Percentiles rank a stretch among this genome's conserved stretches.
Evolutionary conservation across 1,140 invertebrate genomes (phyloP).

Genomic region (Atta colombica): DNA sequence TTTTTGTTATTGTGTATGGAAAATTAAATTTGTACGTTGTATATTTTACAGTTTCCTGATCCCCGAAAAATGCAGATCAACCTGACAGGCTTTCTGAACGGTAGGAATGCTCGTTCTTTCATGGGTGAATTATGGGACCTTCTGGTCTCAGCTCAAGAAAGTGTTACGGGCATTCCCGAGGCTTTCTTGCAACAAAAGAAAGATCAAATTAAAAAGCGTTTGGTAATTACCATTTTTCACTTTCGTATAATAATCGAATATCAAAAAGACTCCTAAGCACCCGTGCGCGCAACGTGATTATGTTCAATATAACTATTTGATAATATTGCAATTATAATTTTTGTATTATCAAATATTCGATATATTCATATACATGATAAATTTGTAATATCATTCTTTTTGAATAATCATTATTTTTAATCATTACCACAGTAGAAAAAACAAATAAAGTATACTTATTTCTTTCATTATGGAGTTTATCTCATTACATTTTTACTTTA

Average conservation of each 20-base stretch:
- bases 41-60: conserved; percentile 93
- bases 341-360: neutral
- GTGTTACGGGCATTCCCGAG: conserved; percentile 97
- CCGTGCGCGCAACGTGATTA: neutral
- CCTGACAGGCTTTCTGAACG: conserved; percentile 99
- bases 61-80: conserved; percentile 99
- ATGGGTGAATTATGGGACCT: conserved; percentile 99
- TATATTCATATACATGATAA: neutral
- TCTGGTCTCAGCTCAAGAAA: conserved; percentile 97
- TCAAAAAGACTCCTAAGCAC: neutral
- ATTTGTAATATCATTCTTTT: neutral
- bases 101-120: conserved; percentile 98
- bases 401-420: conserved; percentile 4
- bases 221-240: conserved; percentile 86
- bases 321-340: neutral
- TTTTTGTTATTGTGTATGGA: conserved; percentile 29
- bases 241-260: neutral
- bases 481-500: neutral
- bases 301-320: conserved; percentile 11
- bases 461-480: too few relatives aligned
- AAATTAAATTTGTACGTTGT: conserved; percentile 62
- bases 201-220: conserved; percentile 96
- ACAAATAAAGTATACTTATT: too few relatives aligned
- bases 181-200: conserved; percentile 98
- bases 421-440: neutral